Evolutionary conservation across 2,888 invertebrate species (phyloP), one percentile per base, ranked within the genome.

Genomic region (Diaperis boleti): DNA sequence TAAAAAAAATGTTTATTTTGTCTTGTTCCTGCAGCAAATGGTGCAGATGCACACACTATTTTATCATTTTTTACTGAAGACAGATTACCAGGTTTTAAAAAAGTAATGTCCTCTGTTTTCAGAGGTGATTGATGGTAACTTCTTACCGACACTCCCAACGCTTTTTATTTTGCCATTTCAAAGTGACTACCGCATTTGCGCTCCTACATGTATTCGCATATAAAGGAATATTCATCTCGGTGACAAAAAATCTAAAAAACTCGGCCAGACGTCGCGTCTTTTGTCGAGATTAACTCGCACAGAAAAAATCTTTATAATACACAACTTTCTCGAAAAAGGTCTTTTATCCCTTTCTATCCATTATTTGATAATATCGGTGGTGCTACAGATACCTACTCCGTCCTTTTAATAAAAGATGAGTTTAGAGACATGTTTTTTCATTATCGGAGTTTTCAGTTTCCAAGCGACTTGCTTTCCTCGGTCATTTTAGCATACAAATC

Each of bases 211-310:
- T n/a, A n/a, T n/a, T 26, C 26, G n/a, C 26, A 6, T 26, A 26
- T 26, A 26, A 26, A 26, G 8, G 26, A 26, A 26, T 26, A 26
- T 26, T 26, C n/a, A 26, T 26, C 26, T 26, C 26, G 26, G 26
- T n/a, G 26, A n/a, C 26, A 26, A 26, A 26, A 26, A 26, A n/a
- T n/a, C 26, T n/a, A 8, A 35, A 35, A 14, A 35, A 44, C 44
- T 44, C 44, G 18, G 8, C 20, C 10, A 44, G 20, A 17, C 18
- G 11, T 44, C 10, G 44, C 11, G 22, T 20, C 20, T 44, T 11
- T 35, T 35, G 35, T 14, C 18, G 44, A 11, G 11, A 44, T 44
- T 44, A 44, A 22, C 5, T 8, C 2, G 20, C 8, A 20, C 22
- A 8, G 10, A 26, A 26, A 26, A 26, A 26, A 26, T 6, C 26